Evolutionary conservation across 2,113 vertebrate species (phyloP).

Genomic region (Physeter macrocephalus): DNA sequence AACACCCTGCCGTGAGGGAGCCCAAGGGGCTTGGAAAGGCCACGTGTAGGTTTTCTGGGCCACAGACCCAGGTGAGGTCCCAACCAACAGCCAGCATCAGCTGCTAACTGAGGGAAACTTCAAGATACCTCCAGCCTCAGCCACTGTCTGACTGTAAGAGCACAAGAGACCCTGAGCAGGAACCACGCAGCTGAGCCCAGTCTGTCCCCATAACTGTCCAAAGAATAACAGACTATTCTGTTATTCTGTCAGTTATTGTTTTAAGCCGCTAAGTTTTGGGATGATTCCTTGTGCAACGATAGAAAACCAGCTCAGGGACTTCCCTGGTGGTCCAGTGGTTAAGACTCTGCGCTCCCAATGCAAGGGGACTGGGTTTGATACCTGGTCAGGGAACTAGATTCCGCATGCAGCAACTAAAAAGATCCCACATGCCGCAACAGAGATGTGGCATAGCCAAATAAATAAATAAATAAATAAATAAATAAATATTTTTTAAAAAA

Average conservation of each 20-base stretch:
- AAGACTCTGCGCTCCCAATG: too few species aligned
- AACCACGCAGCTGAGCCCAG: background rate
- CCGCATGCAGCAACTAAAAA: too few species aligned
- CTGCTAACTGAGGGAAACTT: background rate
- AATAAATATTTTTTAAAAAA: too few species aligned
- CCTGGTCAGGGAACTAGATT: too few species aligned
- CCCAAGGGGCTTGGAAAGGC: background rate
- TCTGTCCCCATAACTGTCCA: background rate
- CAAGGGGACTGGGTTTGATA: too few species aligned
- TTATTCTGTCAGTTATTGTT: background rate
- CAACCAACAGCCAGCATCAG: background rate
- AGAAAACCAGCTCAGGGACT: background rate
- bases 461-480: too few species aligned
- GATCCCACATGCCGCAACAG: too few species aligned
- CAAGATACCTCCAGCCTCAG: background rate
- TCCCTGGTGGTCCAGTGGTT: too few species aligned
- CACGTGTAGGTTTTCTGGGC: background rate
- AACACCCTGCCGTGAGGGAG: background rate
- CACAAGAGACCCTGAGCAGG: background rate
- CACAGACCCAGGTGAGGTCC: background rate
- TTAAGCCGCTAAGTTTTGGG: background rate
- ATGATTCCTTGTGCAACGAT: background rate
- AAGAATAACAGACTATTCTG: background rate
- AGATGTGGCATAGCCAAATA: too few species aligned
- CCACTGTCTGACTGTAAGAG: background rate